Evolutionary conservation across 2,113 vertebrate genomes (phyloP).

Genomic region (Cyphomyrus plagiostoma): DNA sequence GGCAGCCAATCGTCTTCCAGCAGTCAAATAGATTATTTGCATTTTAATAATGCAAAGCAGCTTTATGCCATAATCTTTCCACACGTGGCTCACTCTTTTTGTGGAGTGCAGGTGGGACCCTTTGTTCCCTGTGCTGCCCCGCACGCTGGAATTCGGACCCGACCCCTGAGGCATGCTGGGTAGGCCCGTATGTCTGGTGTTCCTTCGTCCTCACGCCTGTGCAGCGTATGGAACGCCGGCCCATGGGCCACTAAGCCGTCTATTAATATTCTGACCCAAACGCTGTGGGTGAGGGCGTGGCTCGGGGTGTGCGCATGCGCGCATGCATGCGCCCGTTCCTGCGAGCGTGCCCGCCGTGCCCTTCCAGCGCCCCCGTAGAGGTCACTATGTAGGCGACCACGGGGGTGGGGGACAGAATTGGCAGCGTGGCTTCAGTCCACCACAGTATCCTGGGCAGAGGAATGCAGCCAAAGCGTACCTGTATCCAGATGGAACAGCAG

Average conservation of each 20-base stretch:
- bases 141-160: neutral
- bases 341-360: neutral
- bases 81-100: neutral
- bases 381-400: neutral
- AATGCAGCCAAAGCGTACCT: neutral
- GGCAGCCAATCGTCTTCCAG: constrained; percentile 29
- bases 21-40: neutral
- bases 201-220: neutral
- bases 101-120: neutral
- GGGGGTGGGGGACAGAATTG: neutral
- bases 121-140: neutral
- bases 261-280: neutral
- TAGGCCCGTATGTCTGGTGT: neutral
- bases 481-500: neutral
- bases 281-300: neutral
- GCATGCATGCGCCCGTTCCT: neutral
- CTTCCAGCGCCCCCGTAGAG: neutral
- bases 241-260: too few relatives aligned
- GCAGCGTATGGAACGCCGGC: neutral
- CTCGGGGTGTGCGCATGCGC: neutral
- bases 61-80: neutral
- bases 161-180: neutral
- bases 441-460: neutral
- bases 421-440: neutral
- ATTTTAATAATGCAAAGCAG: constrained; percentile 6